Base-by-base conservation (phyloP, 1,140 invertebrate genomes). In the Orchestia grillus region DNA sequence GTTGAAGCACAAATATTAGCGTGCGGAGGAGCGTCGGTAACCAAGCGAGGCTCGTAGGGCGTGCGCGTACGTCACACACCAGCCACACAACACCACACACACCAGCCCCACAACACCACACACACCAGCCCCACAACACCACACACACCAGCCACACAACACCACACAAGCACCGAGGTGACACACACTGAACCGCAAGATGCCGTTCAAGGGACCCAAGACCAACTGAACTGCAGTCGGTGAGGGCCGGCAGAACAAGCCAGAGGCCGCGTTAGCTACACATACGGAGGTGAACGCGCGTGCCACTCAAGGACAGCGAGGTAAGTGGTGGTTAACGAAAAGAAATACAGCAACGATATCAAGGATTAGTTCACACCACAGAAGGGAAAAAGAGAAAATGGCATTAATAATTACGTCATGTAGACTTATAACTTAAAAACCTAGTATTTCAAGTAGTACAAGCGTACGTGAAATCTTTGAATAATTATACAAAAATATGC, bases 331-430 rank as follows among this genome's bases (percentile, higher is more conserved):
- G 41, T 90, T 41, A 53, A 19, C 16, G 28, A 41, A 11, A 41
- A 4, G 41, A 90, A 41, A 90, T 4, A 44, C 28, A 4, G 28
- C n/a, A 90, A 41, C 88, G 43, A 44, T 90, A 36, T 19, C 41
- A 16, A 90, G 88, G 28, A 44, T 90, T 90, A 90, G 88, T 90
- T 90, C 88, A 90, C 88, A 90, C 88, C 41, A 90, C 41, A 41
- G 88, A 90, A 36, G 88, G 88, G 43, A 44, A 90, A 90, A 23
- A 42, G n/a, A 90, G 88, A 90, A 90, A 90, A 90, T 44, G 15
- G 88, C 88, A 90, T 90, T 90, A 90, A 77, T 77, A 77, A 77
- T 77, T 77, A 77, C 62, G 11, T 77, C 62, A 19, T 28, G 36
- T 19, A 77, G 36, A 28, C 11, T 77, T 77, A 23, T 3, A 77